Conservation (phyloP, 2,113 vertebrate species). For the Heteronetta atricapilla region DNA sequence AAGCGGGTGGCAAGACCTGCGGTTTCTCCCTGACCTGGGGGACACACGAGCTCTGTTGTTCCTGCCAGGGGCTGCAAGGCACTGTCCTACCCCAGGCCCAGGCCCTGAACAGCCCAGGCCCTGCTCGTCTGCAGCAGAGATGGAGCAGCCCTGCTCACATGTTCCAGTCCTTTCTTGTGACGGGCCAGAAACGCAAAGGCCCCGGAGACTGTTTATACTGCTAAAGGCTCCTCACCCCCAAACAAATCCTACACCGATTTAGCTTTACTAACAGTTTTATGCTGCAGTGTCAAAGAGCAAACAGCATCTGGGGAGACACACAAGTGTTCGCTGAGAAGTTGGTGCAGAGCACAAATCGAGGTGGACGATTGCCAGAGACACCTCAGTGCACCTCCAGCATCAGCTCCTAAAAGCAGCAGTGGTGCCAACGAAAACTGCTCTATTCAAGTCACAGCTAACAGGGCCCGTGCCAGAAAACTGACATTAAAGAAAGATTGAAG, state of each 20-base stretch:
- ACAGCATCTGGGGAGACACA: background rate
- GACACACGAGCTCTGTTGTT: background rate
- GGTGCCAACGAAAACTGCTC: background rate
- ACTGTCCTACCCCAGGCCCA: background rate
- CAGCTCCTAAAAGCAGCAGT: fast-evolving
- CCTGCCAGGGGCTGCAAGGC: background rate
- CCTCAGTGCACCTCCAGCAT: background rate
- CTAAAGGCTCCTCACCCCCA: background rate
- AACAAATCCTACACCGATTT: background rate
- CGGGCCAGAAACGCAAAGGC: background rate
- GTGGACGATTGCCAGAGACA: background rate
- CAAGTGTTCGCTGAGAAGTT: background rate
- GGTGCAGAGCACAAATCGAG: background rate
- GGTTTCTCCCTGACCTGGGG: background rate
- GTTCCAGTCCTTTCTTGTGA: background rate
- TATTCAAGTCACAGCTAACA: background rate
- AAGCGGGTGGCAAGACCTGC: background rate
- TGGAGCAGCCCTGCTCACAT: background rate
- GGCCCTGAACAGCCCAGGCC: background rate
- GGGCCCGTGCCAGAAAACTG: background rate
- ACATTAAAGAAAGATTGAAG: background rate
- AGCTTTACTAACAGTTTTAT: background rate
- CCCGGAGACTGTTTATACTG: background rate
- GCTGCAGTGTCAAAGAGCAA: background rate
- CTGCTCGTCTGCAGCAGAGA: background rate